Base-by-base conservation (phyloP, 37 sponge, comb jelly and placozoan species). In the Cliona cf. orientalis region DNA sequence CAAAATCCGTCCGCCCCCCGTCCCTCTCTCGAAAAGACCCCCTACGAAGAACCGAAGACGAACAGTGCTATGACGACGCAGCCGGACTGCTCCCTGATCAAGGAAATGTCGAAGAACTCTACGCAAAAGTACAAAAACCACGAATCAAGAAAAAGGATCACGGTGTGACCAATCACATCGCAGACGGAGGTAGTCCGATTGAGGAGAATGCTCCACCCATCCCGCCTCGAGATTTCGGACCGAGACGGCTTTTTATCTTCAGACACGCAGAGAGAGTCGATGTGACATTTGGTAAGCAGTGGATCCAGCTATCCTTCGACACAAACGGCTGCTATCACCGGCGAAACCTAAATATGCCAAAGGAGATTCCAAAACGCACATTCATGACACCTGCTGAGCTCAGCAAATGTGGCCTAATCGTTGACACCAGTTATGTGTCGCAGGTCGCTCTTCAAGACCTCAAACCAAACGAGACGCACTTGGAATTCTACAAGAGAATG, bases 211-310 rank as follows among this genome's bases (percentile, higher is more conserved):
- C 87, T 31, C 82, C 81, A 0, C 61, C 64, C 35, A 66, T 72
- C 28, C 68, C 66, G 53, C 90, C 71, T 23, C 76, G 59, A 56
- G 76, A 75, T 40, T 61, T 45, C 21, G 92, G 91, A 23, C 96
- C 96, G 14, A 63, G 94, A 22, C 53, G 86, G 53, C 36, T 96
- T n/a, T 87, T 96, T 75, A 87, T 96, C 5, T 83, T 93, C 37
- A 65, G 97, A 33, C 97, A 96, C 40, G 93, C 93, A 23, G 97
- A 96, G 70, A 71, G 97, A 26, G 97, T 96, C 14, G 97, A 96
- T 36, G 94, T 93, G 45, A 96, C 97, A 0, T 96, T 96, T 73
- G 97, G 97, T 6, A 88, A 96, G 29, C 93, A 96, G 66, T 96
- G 97, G 97, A 84, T 96, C 5, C 80, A 87, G 29, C 76, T 82